phyloP scores from a whole-genome alignment of 2,888 invertebrate genomes.

The Chelonus formosanus region DNA sequence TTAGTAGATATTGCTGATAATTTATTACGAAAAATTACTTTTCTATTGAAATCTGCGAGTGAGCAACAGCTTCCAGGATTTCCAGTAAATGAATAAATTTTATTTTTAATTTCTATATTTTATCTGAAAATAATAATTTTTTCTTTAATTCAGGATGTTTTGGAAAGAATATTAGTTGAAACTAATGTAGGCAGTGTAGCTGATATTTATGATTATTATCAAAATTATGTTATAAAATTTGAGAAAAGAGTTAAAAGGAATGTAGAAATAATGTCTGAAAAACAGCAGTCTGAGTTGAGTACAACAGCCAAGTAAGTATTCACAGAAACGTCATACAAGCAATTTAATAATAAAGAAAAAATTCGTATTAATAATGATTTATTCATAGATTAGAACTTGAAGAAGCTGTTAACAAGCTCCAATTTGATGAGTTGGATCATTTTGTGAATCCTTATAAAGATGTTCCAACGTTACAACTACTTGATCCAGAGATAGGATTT shows the following conservation, averaged over 20 bases:
- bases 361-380: conserved; percentile 3
- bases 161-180: conserved; percentile 71
- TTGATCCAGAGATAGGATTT: conserved; percentile 63
- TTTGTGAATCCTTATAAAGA: conserved; percentile 60
- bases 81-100: conserved; percentile 60
- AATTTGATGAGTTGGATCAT: conserved; percentile 60
- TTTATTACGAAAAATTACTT: conserved; percentile 66
- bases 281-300: conserved; percentile 55
- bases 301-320: conserved; percentile 50
- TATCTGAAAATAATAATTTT: conserved; percentile 9
- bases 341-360: not conserved
- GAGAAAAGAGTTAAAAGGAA: conserved; percentile 54
- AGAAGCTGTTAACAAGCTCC: conserved; percentile 56
- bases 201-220: conserved; percentile 70
- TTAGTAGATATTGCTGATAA: conserved; percentile 66
- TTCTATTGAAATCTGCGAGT: conserved; percentile 67
- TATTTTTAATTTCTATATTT: conserved; percentile 5
- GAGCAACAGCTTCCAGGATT: conserved; percentile 68
- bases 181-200: conserved; percentile 70
- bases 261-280: conserved; percentile 55
- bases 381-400: conserved; percentile 56
- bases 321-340: not conserved
- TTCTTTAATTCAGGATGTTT: conserved; percentile 65
- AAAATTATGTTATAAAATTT: conserved; percentile 59
- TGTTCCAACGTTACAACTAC: conserved; percentile 60